Base-by-base conservation (phyloP, 2,888 invertebrate genomes). In the Dastarcus helophoroides region DNA sequence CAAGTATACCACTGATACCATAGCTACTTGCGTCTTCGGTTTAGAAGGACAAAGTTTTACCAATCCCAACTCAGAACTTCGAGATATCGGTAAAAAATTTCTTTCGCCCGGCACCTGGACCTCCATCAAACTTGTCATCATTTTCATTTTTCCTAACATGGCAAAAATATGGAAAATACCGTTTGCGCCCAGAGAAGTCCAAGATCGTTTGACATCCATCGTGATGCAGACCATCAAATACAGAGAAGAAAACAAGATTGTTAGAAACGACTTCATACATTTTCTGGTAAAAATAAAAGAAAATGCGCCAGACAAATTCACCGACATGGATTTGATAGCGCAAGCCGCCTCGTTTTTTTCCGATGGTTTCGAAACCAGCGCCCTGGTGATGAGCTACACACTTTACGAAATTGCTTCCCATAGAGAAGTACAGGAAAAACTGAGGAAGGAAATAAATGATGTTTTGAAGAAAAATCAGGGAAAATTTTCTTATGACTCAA, bases 301-400 rank as follows among this genome's bases (percentile, higher is more conserved):
- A 14, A 27, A 31, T 3, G 37, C 34, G 29, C 6, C 6, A 17
- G 19, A 17, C 19, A 34, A 40, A 14, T 36, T 40, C 17, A 41
- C 33, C 1, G 40, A 59, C 13, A 45, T 47, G 2, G 46, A 54
- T 1, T 39, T 65, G 16, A 34, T 49, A 0, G 53, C 63, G 0
- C 60, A 65, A 14, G 47, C 57, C 2, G 41, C 63, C 2, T 53
- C 64, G 0, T 64, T 68, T 36, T 64, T 63, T 34, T 26, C 54
- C 1, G 67, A 65, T 21, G 65, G 65, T 2, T 64, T 60, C 39
- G 65, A 65, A 39, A 67, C 66, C 1, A 62, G 62, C 4, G 60
- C 63, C 2, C 47, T 56, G 1, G 54, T 58, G 0, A 39, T 65
- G 13, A 51, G 50, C 16, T 63, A 56, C 26, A 32, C 54, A 1